These are phyloP conservation scores for Peromyscus maniculatus DNA, from an alignment of 2,113 vertebrate species.

Conservation along the genomic window DNA sequence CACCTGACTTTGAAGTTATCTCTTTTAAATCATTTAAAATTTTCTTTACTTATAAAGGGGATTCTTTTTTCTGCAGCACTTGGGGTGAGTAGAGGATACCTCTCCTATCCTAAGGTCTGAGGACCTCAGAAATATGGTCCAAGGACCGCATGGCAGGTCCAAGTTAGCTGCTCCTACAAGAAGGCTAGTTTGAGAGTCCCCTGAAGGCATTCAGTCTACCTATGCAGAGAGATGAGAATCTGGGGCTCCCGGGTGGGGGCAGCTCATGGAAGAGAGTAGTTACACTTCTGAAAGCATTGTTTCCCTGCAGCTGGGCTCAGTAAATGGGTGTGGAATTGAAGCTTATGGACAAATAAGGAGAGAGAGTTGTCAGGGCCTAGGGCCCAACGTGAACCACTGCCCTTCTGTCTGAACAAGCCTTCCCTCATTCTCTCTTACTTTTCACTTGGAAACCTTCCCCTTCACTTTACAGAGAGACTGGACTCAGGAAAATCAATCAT, in stretches of 20 bases:
- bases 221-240: too few relatives aligned
- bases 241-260: background rate
- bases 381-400: background rate
- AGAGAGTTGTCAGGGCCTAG: background rate
- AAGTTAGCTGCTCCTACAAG: background rate
- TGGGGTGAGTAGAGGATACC: background rate
- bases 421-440: background rate
- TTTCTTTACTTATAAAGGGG: background rate
- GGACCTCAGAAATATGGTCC: background rate
- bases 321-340: background rate
- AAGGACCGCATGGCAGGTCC: rapidly evolving
- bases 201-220: background rate
- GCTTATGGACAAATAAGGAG: background rate
- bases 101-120: background rate
- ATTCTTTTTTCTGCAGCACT: background rate
- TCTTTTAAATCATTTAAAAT: conserved; percentile 19
- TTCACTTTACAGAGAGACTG: background rate
- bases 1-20: background rate
- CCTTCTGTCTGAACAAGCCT: background rate
- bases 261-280: background rate
- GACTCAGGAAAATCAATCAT: background rate
- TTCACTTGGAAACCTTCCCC: conserved; percentile 16
- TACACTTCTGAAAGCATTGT: background rate
- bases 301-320: background rate
- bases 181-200: background rate